Evolutionary conservation across 2,113 vertebrate species (phyloP).

Genomic region (Odocoileus hemionus): DNA sequence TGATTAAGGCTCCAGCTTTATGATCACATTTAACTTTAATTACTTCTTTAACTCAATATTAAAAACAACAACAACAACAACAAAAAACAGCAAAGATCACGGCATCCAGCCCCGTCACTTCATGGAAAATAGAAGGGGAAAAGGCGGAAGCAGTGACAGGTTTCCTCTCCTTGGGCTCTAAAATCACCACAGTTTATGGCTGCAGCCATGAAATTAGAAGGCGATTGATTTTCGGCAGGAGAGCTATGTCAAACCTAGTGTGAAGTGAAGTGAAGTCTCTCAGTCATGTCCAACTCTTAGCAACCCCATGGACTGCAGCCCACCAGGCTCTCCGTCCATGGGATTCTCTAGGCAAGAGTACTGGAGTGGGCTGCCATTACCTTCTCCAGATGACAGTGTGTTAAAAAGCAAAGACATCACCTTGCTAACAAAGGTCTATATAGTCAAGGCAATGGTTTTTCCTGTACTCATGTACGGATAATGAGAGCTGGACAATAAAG

Average conservation of each 20-base stretch:
- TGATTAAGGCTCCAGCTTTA: not conserved
- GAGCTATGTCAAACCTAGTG: not conserved
- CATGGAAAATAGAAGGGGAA: not conserved
- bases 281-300: too few species aligned
- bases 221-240: rapidly evolving
- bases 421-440: not conserved
- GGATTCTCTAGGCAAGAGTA: too few species aligned
- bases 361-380: too few species aligned
- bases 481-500: not conserved
- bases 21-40: not conserved
- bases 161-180: not conserved
- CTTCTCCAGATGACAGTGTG: not conserved
- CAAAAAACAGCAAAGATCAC: not conserved
- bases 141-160: not conserved
- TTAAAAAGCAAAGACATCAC: not conserved
- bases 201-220: not conserved
- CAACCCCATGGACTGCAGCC: too few species aligned
- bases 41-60: not conserved
- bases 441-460: not conserved
- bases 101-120: not conserved
- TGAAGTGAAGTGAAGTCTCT: too few species aligned
- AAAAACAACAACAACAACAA: not conserved
- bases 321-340: too few species aligned
- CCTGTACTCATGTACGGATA: not conserved
- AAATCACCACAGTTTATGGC: not conserved